These are phyloP conservation scores for Gastrophysa polygoni DNA, from an alignment of 2,888 invertebrate species.

Conservation along the genomic window DNA sequence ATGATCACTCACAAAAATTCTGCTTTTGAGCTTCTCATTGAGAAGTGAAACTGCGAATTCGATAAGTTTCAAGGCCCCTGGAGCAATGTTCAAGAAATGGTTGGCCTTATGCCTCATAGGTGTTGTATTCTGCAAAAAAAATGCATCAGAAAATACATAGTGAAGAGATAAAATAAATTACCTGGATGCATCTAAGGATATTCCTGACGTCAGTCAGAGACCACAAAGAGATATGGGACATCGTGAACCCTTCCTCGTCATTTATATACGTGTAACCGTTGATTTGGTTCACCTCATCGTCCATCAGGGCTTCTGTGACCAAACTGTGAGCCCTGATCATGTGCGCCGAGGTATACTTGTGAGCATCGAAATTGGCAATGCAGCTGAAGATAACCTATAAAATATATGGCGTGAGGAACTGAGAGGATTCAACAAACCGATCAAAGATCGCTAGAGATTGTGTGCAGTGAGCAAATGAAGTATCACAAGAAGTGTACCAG, in stretches of 20 bases:
- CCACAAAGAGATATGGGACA: constrained; percentile 84
- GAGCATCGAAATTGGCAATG: constrained; percentile 67
- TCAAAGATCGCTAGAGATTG: no score
- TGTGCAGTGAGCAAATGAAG: no score
- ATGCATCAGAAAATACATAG: no score
- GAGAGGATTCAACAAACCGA: no score
- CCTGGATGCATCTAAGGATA: constrained; percentile 80
- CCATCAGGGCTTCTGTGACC: constrained; percentile 82
- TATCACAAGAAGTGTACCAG: no score
- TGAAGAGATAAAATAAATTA: constrained; percentile 40
- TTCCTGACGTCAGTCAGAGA: constrained; percentile 78
- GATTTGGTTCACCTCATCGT: constrained; percentile 83
- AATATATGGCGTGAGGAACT: no score
- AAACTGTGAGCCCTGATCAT: constrained; percentile 86
- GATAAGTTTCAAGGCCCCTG: constrained; percentile 79
- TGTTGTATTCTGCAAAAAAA: constrained; percentile 73
- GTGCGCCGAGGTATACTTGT: constrained; percentile 72
- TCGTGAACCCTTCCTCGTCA: constrained; percentile 81
- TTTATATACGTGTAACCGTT: constrained; percentile 85
- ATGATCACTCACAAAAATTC: constrained; percentile 73
- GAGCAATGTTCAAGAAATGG: constrained; percentile 85
- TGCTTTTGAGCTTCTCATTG: constrained; percentile 81
- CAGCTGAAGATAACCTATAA: constrained; percentile 68
- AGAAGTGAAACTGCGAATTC: constrained; percentile 82
- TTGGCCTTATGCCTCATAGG: constrained; percentile 91